Evolutionary conservation across 2,797 vertebrate species (phyloP).

Genomic region (Mustela erminea): DNA sequence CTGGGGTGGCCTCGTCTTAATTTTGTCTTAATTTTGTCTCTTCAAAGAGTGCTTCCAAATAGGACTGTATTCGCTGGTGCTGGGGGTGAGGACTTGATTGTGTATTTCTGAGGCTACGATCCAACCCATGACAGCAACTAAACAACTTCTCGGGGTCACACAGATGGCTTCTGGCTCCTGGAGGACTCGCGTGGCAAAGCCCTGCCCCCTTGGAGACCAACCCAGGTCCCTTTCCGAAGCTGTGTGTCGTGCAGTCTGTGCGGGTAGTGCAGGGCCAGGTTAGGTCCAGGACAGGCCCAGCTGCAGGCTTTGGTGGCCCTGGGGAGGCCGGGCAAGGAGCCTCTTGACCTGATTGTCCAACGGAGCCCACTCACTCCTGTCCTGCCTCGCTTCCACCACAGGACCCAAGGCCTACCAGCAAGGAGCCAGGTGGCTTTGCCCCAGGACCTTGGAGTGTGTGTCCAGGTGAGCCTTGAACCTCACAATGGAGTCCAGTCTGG

Average conservation of each 20-base stretch:
- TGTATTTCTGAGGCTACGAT: background rate
- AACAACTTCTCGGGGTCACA: background rate
- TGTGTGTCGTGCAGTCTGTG: background rate
- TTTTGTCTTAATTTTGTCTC: background rate
- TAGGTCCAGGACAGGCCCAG: background rate
- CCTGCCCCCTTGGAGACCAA: accelerated
- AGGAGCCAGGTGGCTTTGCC: background rate
- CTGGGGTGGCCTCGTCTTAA: background rate
- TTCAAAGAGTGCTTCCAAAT: background rate
- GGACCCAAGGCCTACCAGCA: background rate
- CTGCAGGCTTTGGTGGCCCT: background rate
- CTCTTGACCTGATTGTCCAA: background rate
- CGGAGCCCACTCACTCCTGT: background rate
- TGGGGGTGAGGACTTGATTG: background rate
- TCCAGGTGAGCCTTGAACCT: background rate
- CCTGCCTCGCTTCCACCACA: background rate
- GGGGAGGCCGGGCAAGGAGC: background rate
- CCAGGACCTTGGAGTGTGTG: too few relatives aligned
- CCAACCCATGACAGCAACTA: background rate
- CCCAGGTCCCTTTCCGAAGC: background rate
- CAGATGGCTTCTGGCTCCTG: too few relatives aligned
- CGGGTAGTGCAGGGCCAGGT: background rate
- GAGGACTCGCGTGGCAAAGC: background rate
- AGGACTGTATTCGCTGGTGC: background rate
- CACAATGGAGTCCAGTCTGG: too few relatives aligned